phyloP scores from a whole-genome alignment of 2,113 vertebrate genomes.

The Neodon shergylaensis region DNA sequence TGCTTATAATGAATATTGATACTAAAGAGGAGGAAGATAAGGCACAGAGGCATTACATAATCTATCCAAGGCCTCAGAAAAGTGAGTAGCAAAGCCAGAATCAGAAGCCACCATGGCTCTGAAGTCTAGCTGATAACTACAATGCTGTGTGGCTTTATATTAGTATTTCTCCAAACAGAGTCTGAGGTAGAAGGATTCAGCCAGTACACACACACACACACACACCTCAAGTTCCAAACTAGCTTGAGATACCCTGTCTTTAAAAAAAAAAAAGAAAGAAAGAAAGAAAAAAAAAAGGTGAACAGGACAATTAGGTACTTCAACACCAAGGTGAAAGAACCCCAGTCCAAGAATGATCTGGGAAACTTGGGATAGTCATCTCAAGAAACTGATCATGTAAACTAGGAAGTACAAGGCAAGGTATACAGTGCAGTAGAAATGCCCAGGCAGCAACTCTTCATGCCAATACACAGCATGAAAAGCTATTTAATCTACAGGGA shows the following conservation, averaged over 20 bases:
- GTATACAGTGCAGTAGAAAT: background rate
- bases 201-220: no score
- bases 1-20: background rate
- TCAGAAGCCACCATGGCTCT: background rate
- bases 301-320: background rate
- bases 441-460: background rate
- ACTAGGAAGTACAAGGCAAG: background rate
- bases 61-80: background rate
- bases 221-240: no score
- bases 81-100: background rate
- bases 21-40: slow-evolving; percentile 13
- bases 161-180: background rate
- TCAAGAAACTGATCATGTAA: background rate
- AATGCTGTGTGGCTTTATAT: background rate
- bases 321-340: no score
- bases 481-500: background rate
- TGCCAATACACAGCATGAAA: background rate
- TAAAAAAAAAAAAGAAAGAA: background rate
- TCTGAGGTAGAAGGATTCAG: background rate
- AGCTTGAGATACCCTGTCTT: background rate
- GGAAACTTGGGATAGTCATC: background rate
- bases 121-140: background rate
- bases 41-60: background rate
- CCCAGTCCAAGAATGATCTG: background rate
- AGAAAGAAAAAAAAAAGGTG: background rate